These are phyloP conservation scores for Micropterix aruncella DNA, from an alignment of 2,888 invertebrate species.

Conservation along the genomic window DNA sequence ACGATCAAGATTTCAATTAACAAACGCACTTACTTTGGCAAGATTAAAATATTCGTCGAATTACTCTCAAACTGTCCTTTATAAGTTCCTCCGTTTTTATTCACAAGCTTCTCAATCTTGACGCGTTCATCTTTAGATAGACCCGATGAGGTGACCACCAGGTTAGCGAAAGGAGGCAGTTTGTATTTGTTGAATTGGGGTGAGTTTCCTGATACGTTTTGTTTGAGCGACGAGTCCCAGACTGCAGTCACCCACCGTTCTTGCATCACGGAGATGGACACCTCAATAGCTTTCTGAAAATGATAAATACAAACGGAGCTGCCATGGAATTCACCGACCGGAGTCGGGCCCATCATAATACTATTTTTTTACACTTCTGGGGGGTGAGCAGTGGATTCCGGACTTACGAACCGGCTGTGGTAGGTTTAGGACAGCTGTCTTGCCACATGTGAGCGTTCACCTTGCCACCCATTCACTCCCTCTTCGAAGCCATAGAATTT, in stretches of 20 bases:
- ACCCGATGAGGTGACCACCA: slow-evolving; percentile 69
- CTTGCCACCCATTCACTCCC: too few species aligned
- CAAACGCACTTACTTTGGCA: slow-evolving; percentile 32
- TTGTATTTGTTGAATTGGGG: slow-evolving; percentile 42
- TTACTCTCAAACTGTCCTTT: slow-evolving; percentile 36
- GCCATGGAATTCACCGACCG: too few species aligned
- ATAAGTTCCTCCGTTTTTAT: slow-evolving; percentile 55
- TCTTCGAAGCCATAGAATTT: too few species aligned
- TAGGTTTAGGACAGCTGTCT: too few species aligned
- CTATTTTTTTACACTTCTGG: too few species aligned
- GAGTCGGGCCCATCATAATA: too few species aligned
- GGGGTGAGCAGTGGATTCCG: too few species aligned
- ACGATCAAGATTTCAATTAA: too few species aligned
- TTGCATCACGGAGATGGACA: slow-evolving; percentile 58
- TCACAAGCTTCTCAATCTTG: slow-evolving; percentile 50
- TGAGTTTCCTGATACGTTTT: slow-evolving; percentile 48
- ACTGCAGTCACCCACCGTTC: slow-evolving; percentile 68
- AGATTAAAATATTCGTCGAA: slow-evolving; percentile 39
- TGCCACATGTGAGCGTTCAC: too few species aligned
- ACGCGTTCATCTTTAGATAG: slow-evolving; percentile 47
- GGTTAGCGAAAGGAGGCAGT: slow-evolving; percentile 59
- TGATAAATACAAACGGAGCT: too few species aligned
- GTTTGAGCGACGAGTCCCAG: slow-evolving; percentile 55
- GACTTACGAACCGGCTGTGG: too few species aligned
- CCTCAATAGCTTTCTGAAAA: slow-evolving; percentile 52